Conservation (phyloP, 2,113 vertebrate species). For the Elgaria multicarinata region DNA sequence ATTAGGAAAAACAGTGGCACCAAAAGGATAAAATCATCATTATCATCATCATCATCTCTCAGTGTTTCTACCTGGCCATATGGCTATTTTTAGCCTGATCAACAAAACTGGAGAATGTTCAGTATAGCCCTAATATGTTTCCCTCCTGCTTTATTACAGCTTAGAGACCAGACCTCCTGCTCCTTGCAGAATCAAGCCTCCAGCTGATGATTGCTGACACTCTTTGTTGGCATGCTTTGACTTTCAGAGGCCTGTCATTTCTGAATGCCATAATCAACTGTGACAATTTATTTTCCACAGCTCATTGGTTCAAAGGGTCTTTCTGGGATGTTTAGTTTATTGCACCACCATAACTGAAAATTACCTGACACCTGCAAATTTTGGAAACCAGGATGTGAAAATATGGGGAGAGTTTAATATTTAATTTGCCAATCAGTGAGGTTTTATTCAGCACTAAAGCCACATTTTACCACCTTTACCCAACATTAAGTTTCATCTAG, state of each 20-base stretch:
- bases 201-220: neutral
- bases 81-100: neutral
- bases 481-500: conserved; percentile 18
- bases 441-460: conserved; percentile 1
- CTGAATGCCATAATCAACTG: conserved; percentile 9
- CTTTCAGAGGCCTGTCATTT: conserved; percentile 26
- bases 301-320: conserved; percentile 27
- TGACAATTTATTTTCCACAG: conserved; percentile 39
- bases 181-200: neutral
- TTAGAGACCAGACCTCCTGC: neutral
- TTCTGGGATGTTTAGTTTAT: conserved; percentile 22
- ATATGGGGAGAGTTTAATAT: neutral
- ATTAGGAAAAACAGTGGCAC: neutral
- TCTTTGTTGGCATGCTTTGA: neutral
- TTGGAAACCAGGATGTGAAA: neutral
- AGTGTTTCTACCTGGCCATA: neutral
- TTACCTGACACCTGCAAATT: conserved; percentile 28
- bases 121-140: neutral
- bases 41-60: too few relatives aligned
- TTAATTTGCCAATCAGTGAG: conserved; percentile 5
- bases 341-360: conserved; percentile 17
- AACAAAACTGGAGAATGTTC: neutral
- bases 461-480: conserved; percentile 11
- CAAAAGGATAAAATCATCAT: neutral
- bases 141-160: neutral